Percentiles rank a stretch among this genome's conserved stretches.
Conservation (phyloP, 1,140 invertebrate species). For the Neodiprion fabricii region DNA sequence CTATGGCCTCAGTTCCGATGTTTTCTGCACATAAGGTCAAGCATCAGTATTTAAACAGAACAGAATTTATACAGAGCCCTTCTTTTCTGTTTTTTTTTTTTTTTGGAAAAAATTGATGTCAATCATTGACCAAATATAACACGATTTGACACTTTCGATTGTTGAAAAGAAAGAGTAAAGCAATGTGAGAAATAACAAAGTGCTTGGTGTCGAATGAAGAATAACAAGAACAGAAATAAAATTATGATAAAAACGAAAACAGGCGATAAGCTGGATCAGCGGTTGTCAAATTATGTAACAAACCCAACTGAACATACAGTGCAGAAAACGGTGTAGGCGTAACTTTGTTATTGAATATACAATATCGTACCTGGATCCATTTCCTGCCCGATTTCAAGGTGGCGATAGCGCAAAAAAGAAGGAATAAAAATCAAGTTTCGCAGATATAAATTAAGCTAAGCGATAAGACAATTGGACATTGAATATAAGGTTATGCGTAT, state of each 20-base stretch:
- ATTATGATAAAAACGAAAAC: background rate
- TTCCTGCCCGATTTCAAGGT: constrained; percentile 24
- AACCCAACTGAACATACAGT: too few relatives aligned
- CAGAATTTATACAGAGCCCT: background rate
- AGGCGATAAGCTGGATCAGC: background rate
- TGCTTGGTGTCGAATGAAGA: background rate
- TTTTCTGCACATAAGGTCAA: constrained; percentile 43
- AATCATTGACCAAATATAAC: too few relatives aligned
- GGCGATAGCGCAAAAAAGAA: background rate
- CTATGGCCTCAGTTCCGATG: constrained; percentile 50
- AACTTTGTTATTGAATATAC: background rate
- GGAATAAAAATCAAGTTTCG: background rate
- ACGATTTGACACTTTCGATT: too few relatives aligned
- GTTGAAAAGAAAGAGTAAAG: constrained; percentile 24
- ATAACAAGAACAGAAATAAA: background rate
- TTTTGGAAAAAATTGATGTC: constrained; percentile 28
- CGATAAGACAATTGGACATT: background rate
- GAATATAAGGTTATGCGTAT: background rate
- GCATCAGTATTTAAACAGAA: constrained; percentile 5
- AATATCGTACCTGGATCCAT: constrained; percentile 49
- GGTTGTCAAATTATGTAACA: too few relatives aligned
- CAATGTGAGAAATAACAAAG: background rate
- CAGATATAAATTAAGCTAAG: background rate
- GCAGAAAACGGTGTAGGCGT: too few relatives aligned
- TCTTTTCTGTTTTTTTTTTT: constrained; percentile 6